Evolutionary conservation across 1,140 invertebrate genomes (phyloP), one percentile per base, ranked within the genome.

Genomic region (Rhyzopertha dominica): DNA sequence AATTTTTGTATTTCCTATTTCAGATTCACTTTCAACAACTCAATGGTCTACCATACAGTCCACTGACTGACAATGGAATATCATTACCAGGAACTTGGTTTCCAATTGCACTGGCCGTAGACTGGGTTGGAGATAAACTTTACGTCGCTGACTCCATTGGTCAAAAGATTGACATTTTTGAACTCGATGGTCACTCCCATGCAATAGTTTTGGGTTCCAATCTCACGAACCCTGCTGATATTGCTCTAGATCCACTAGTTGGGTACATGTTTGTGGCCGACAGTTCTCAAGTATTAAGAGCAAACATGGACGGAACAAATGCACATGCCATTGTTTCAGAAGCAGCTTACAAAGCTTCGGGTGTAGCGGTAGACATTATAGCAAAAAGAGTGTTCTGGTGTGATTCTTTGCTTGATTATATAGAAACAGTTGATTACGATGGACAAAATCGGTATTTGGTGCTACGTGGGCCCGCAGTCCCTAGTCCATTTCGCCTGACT

Each of bases 191-290:
- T 5, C 71, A 81, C 25, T 82, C 80, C 67, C 83, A 93, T 63
- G 86, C 93, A 9, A 90, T 96, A 7, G 90, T 93, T 0, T 70
- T 98, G 0, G 87, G 90, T 2, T 87, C 89, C 26, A 96, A 97
- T 63, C 70, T 98, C 0, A 95, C 90, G 3, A 85, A 81, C 51
- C 94, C 94, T 0, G 76, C 85, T 0, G 93, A 97, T 64, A 80
- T 99, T 29, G 91, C 87, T 0, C 63, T 98, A 7, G 95, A 98
- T 68, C 92, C 95, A 1, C 85, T 85, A 0, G 70, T 82, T 0
- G 94, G 94, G 47, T 79, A 84, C 22, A 87, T 98, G 86, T 97
- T 98, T 65, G 85, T 97, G 12, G 90, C 93, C 18, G 94, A 98
- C 56, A 88, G 85, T 43, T 90, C 87, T 31, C 87, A 90, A 65